Evolutionary conservation across 2,888 invertebrate species (phyloP), one percentile per base, ranked within the genome.

Genomic region (Eupeodes luniger): DNA sequence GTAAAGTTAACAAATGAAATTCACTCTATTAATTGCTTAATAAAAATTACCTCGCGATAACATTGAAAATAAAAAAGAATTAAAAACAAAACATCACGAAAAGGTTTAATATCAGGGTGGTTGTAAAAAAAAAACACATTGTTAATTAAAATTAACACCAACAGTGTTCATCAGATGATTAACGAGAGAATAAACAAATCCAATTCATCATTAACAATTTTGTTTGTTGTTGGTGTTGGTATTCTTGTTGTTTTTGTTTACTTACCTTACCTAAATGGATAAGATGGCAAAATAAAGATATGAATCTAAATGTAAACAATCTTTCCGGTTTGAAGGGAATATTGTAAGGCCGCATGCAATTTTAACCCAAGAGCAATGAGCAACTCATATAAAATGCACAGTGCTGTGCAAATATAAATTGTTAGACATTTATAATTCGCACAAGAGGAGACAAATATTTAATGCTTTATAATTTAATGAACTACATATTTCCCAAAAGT

Each of bases 1-100:
- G 3, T 4, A 14, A 53, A 69, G 69, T 69, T 57, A 57, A 55
- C 27, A 72, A 77, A 77, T 72, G 72, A 83, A 74, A 78, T 79
- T 75, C 53, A 47, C 81, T 67, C 74, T 67, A 85, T 81, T 85
- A 85, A 85, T 85, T 81, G 85, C 85, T 85, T 81, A 85, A 81
- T 85, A 81, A 77, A 85, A 85, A 76, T 80, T 76, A 67, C 83
- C 72, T 62, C 74, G 67, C 83, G 79, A 84, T 84, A 83, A 57
- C 57, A 70, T 57, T 14, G 16, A 55, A 27, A 55, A 53, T 53
- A 10, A 40, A 70, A 55, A 9, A 14, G 19, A 55, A 57, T 40
- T 40, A 9, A 57, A 40, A 36, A 69, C 9, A 16, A 69, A 53
- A 36, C 19, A 47, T 10, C 59, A 59, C 59, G 59, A 27, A 40